Evolutionary conservation across 2,888 invertebrate species (phyloP), one percentile per base, ranked within the genome.

Genomic region (Drosophila macrospina): DNA sequence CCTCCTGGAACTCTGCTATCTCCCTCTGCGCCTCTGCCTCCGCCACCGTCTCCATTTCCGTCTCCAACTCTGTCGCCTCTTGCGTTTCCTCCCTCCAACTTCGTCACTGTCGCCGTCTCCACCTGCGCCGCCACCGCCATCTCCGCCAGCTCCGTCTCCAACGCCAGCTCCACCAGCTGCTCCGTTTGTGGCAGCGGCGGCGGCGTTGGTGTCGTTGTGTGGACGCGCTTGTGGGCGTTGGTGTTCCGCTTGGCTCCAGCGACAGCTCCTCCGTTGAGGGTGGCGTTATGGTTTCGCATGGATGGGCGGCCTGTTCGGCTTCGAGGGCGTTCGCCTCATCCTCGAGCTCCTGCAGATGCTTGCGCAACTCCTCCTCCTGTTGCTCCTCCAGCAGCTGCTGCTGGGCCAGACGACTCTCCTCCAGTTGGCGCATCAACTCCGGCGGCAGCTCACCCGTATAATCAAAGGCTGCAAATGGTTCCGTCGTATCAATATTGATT

Each of bases 381-480:
- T 68, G 51, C 30, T 67, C 68, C 16, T 61, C 62, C 4, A 67
- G 52, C 57, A 47, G 63, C 34, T 11, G 74, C 61, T 44, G 69
- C 67, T 67, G 55, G 5, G 57, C 63, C 34, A 48, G 6, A 1
- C 60, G 66, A n/a, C 34, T 69, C 55, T 73, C 79, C 47, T 85
- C 78, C 55, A 81, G 62, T 67, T 87, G 73, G 5, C 69, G 74
- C 34, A 84, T 71, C 66, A 86, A 52, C 44, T 87, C 85, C 39
- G 79, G 82, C 44, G 85, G 79, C 54, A 87, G 26, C 39, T 87
- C 86, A 8, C 71, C 74, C 37, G 80, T 64, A 54, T 83, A 86
- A 30, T 87, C 83, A 20, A 83, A 83, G 6, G 67, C 69, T 8
- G 82, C 78, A 15, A 81, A 81, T 5, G 70, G 69, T 6, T 82